Conservation (phyloP, 2,888 invertebrate species). For the Chirona hameri region DNA sequence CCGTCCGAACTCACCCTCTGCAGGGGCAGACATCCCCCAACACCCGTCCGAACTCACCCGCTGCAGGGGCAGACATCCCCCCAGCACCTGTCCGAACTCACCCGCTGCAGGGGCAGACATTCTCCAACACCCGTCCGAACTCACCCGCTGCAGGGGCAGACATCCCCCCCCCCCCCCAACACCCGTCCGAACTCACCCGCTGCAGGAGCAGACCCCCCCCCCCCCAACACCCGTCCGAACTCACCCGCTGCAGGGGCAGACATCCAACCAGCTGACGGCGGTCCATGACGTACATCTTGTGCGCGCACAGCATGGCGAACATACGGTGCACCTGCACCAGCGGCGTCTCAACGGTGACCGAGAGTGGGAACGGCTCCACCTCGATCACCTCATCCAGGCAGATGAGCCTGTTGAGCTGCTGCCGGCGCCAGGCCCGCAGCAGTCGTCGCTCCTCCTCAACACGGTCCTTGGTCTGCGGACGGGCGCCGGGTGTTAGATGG, state of each 20-base stretch:
- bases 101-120: too few relatives aligned
- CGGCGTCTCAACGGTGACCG: slow-evolving; percentile 12
- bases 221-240: background rate
- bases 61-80: too few relatives aligned
- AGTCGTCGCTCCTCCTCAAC: background rate
- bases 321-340: slow-evolving; percentile 28
- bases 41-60: too few relatives aligned
- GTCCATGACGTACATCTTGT: slow-evolving; percentile 28
- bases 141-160: too few relatives aligned
- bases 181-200: background rate
- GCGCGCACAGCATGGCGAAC: slow-evolving; percentile 27
- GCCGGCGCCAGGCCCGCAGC: background rate
- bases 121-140: too few relatives aligned
- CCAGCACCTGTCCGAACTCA: too few relatives aligned
- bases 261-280: background rate
- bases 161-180: background rate
- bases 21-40: too few relatives aligned
- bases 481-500: background rate
- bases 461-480: background rate
- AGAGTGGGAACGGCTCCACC: slow-evolving; percentile 25
- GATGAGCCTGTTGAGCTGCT: background rate
- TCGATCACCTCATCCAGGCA: slow-evolving; percentile 1
- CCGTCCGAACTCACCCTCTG: background rate
- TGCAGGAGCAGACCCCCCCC: background rate
- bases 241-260: slow-evolving; percentile 4